Evolutionary conservation across 2,888 invertebrate genomes (phyloP).

Genomic region (Conops quadrifasciatus): DNA sequence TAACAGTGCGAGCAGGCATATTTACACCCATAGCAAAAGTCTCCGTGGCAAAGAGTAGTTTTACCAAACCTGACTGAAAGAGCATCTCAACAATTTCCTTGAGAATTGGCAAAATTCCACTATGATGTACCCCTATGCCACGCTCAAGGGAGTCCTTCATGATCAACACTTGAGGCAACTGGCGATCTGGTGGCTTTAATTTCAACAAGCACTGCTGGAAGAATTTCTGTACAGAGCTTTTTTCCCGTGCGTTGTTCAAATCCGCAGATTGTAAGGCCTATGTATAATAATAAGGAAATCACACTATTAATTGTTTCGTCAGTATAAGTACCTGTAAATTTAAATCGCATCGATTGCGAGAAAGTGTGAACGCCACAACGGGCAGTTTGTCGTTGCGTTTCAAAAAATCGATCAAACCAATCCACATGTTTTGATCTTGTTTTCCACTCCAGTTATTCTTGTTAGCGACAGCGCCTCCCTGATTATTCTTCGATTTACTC

Average conservation of each 20-base stretch:
- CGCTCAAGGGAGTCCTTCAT: slow-evolving; percentile 77
- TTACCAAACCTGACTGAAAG: slow-evolving; percentile 92
- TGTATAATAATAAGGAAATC: slow-evolving; percentile 8
- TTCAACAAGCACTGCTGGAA: slow-evolving; percentile 84
- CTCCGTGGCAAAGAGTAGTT: slow-evolving; percentile 95
- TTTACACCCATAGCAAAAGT: slow-evolving; percentile 99
- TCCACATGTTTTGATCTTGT: slow-evolving; percentile 85
- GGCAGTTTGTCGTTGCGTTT: slow-evolving; percentile 85
- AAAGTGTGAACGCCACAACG: slow-evolving; percentile 93
- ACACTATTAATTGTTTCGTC: background rate
- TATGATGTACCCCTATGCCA: slow-evolving; percentile 98
- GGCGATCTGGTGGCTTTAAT: slow-evolving; percentile 85
- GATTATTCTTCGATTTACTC: slow-evolving; percentile 51
- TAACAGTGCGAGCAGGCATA: slow-evolving; percentile 98
- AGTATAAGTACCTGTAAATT: slow-evolving; percentile 63
- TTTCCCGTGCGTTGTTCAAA: slow-evolving; percentile 85
- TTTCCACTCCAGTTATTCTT: slow-evolving; percentile 63
- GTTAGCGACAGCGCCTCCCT: slow-evolving; percentile 36
- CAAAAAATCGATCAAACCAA: slow-evolving; percentile 83
- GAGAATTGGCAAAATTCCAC: slow-evolving; percentile 96
- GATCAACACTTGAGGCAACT: slow-evolving; percentile 83
- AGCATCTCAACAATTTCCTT: slow-evolving; percentile 99
- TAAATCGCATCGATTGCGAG: slow-evolving; percentile 71
- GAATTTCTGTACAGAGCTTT: slow-evolving; percentile 83
- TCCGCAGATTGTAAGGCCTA: slow-evolving; percentile 74